Evolutionary conservation across 2,113 vertebrate genomes (phyloP), one percentile per base, ranked within the genome.

Genomic region (Amia ocellicauda): DNA sequence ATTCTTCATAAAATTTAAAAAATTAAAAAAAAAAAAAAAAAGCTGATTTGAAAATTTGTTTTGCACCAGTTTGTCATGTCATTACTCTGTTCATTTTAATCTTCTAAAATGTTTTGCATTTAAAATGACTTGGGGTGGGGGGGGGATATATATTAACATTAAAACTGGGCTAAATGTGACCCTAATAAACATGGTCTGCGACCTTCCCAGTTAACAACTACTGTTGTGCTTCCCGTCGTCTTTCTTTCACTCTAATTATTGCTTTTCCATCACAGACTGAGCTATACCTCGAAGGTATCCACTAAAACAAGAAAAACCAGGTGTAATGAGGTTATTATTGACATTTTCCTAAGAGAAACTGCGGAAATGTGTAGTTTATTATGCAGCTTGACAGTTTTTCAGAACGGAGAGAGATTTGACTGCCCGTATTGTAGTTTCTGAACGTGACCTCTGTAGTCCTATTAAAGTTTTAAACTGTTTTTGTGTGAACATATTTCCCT

Each of bases 131-230:
- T n/a, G n/a, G n/a, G n/a, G n/a, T n/a, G n/a, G n/a, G n/a, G n/a
- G n/a, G n/a, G n/a, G n/a, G 31, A 40, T 19, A 41, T 58, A 58
- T 40, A 29, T 22, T 58, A 58, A 20, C 50, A 58, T 77, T 75
- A 77, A 70, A 84, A 74, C 79, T 81, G 73, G 40, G 56, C 68
- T 66, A 79, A 74, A 71, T 58, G 62, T 78, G 76, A 79, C 80
- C 63, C 66, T 64, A 86, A 86, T 86, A 85, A 86, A 81, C 26
- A 49, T 77, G 77, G 71, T 74, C 63, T 78, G 76, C 75, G 29
- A 56, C 53, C 29, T 56, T n/a, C 53, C 27, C 27, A 29, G 28
- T 36, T 36, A 36, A 36, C 31, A 36, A 11, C 11, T n/a, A n/a
- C n/a, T n/a, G n/a, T n/a, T n/a, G n/a, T n/a, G n/a, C 81, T 62